Base-by-base conservation (phyloP, 1,140 invertebrate genomes). In the Drosophila lowei region DNA sequence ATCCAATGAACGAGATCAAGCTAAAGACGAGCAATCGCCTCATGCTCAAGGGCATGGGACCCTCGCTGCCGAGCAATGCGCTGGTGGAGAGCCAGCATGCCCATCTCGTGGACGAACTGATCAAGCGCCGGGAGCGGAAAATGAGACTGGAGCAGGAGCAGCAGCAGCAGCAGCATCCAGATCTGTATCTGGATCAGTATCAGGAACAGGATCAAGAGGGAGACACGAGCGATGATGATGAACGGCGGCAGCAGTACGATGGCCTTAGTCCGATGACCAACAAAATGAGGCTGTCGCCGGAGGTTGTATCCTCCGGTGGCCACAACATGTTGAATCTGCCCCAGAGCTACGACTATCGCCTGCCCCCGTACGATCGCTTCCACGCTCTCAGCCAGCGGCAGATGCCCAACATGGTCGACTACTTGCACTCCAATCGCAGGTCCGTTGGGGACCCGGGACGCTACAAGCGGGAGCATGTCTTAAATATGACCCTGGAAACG, bases 1-100 rank as follows among this genome's bases (percentile, higher is more conserved):
- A 91, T 70, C 79, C 90, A 1, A 91, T 91, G 90, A 72, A 89
- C 18, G 90, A 90, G 52, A 79, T 91, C 11, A 91, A 77, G 16
- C 55, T 91, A 6, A 91, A 91, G 72, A 90, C 89, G 13, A 91
- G 90, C 60, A 64, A 55, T 23, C 62, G 84, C 0, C 34, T 91
- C 38, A 91, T 91, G 72, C 50, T 64, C 9, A 90, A 79, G 21
- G 90, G 90, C 1, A 55, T 86, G 52, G 90, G 90, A 8, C 81
- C 90, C 0, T 77, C 89, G 6, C 21, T 91, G 47, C 90, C 90
- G 1, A 91, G 90, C 23, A 77, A 77, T 15, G 15, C 67, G 0
- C 50, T 86, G 6, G 9, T 56, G n/a, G 85, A 90, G 8, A 68
- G 49, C 7, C 55, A 68, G 41, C 64, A 66, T 0, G 50, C 61